Base-by-base conservation (phyloP, 2,888 invertebrate genomes). In the Vandiemenella viatica region DNA sequence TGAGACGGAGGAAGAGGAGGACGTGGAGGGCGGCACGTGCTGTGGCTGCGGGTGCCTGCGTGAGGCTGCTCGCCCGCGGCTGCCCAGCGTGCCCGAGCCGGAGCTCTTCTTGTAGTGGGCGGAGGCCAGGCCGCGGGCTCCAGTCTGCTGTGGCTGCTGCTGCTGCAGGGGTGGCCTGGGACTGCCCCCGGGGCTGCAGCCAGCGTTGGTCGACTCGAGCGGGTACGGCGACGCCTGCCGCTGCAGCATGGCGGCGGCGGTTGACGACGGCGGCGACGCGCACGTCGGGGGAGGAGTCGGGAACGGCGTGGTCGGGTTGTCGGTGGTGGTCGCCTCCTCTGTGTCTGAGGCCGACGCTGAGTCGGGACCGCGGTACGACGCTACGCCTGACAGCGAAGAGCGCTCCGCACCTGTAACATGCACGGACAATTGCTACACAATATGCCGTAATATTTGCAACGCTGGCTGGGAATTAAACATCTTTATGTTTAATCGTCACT, bases 261-360 rank as follows among this genome's bases (percentile, higher is more conserved):
- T 41, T 19, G 21, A 26, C 38, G 17, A 16, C 13, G 46, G 47
- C 10, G 55, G 55, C 21, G 67, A 67, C 26, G 65, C 62, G 65
- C 76, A 73, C 19, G 73, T 71, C 42, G 74, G 71, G 23, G 72
- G 71, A 46, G 71, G 71, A 37, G 72, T 71, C 32, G 73, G 72
- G 58, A 72, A 73, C 38, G 72, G 71, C 53, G 71, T 69, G 37
- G 71, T 71, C 41, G 70, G 71, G 62, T 72, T 72, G 62, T 73
- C 72, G 43, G 72, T 72, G 47, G 69, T 72, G 45, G 67, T 69
- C 16, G 72, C 71, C 59, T 74, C 75, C 58, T 75, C 75, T 32
- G 80, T 80, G 50, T 83, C 83, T 43, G 75, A 74, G 58, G 83
- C 82, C 3, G 83, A n/a, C n/a, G n/a, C n/a, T n/a, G n/a, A n/a